Percentiles rank a stretch among this genome's conserved stretches.
These are phyloP conservation scores for Amphiduros pacificus DNA, from an alignment of 2,888 invertebrate species.

Conservation along the genomic window DNA sequence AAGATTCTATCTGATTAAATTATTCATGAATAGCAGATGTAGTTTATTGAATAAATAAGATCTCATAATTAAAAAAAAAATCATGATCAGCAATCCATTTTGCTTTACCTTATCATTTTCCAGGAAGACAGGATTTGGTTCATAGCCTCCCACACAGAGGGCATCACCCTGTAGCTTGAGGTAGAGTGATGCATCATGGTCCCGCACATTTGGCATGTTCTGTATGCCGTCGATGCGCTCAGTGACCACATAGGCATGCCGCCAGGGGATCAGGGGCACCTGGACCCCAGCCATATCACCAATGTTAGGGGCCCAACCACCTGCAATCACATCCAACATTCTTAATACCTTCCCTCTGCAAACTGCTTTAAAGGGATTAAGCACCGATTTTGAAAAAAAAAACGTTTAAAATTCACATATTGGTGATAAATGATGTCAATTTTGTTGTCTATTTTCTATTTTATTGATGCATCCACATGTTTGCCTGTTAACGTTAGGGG, in stretches of 20 bases:
- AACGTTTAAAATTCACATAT: too few relatives aligned
- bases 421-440: too few relatives aligned
- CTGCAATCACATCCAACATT: too few relatives aligned
- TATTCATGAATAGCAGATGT: too few relatives aligned
- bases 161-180: slow-evolving; percentile 71
- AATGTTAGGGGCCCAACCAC: slow-evolving; percentile 81
- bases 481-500: too few relatives aligned
- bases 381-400: too few relatives aligned
- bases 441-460: too few relatives aligned
- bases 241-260: slow-evolving; percentile 85
- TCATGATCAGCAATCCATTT: background rate
- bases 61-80: background rate
- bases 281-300: slow-evolving; percentile 70
- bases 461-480: too few relatives aligned
- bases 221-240: slow-evolving; percentile 76
- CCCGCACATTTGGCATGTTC: slow-evolving; percentile 79
- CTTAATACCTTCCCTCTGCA: too few relatives aligned
- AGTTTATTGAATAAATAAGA: too few relatives aligned
- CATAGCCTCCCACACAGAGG: slow-evolving; percentile 85
- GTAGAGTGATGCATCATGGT: slow-evolving; percentile 82
- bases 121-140: slow-evolving; percentile 76
- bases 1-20: too few relatives aligned
- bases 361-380: too few relatives aligned
- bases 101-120: slow-evolving; percentile 20
- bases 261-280: slow-evolving; percentile 80